Evolutionary conservation across 2,113 vertebrate genomes (phyloP).

Genomic region (Daphoenositta chrysoptera): DNA sequence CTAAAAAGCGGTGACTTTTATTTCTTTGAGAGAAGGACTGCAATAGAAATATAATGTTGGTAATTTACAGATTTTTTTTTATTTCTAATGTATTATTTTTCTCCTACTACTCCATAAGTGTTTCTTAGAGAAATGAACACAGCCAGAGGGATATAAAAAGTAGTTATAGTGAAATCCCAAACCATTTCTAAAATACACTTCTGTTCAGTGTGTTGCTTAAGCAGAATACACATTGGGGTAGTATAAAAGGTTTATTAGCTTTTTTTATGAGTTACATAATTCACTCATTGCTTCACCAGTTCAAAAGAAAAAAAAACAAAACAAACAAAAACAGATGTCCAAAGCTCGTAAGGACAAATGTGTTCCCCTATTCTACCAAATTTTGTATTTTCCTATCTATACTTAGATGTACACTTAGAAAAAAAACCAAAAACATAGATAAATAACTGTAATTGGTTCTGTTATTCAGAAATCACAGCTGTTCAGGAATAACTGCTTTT

Average conservation of each 20-base stretch:
- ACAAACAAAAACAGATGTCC: not conserved
- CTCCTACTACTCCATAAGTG: not conserved
- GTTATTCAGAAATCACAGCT: not conserved
- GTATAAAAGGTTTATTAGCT: slow-evolving; percentile 10
- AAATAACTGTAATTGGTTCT: not conserved
- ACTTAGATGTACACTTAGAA: not conserved
- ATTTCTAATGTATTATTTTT: not conserved
- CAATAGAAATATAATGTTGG: not conserved
- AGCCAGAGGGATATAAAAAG: not conserved
- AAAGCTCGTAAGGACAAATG: not conserved
- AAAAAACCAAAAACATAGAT: not conserved
- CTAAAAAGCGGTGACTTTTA: not conserved
- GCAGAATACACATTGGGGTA: not conserved
- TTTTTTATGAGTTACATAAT: slow-evolving; percentile 1
- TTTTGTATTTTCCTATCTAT: not conserved
- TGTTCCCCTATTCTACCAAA: not conserved
- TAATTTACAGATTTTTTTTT: not conserved
- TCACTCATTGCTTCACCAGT: not conserved
- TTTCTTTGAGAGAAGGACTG: not conserved
- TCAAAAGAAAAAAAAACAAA: not conserved
- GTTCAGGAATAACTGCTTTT: not conserved
- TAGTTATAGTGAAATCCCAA: not conserved
- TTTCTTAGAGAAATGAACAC: not conserved
- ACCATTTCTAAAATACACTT: not conserved
- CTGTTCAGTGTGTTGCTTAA: not conserved